Percentiles rank a stretch among this genome's conserved stretches.
Conservation (phyloP, 2,888 invertebrate genomes). For the Meta bourneti region DNA sequence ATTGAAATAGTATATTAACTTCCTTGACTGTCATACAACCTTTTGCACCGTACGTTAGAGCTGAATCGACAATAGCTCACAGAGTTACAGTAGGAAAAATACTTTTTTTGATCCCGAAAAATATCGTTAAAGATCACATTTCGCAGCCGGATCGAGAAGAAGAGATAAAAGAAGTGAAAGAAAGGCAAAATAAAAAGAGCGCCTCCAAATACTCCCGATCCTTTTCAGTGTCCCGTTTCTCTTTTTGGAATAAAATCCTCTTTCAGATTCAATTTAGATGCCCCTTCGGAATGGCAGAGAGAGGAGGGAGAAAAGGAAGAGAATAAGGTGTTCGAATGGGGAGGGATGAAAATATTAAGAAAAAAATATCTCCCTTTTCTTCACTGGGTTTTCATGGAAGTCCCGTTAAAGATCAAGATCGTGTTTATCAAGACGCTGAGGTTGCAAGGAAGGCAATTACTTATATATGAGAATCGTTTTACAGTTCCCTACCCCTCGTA, state of each 20-base stretch:
- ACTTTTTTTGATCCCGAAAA: background rate
- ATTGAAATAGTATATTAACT: slow-evolving; percentile 1
- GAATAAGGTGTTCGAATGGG: background rate
- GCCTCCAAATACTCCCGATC: slow-evolving; percentile 14
- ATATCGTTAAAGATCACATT: slow-evolving; percentile 56
- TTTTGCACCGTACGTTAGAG: slow-evolving; percentile 1
- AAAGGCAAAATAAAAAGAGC: slow-evolving; percentile 18
- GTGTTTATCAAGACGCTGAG: slow-evolving; percentile 19
- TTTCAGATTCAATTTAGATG: slow-evolving; percentile 72
- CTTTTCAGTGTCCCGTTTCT: slow-evolving; percentile 41
- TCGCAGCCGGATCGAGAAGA: slow-evolving; percentile 10
- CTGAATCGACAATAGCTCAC: slow-evolving; percentile 1
- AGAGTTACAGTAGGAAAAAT: background rate
- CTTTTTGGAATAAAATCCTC: slow-evolving; percentile 61
- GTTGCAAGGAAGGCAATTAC: slow-evolving; percentile 38
- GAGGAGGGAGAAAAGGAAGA: background rate
- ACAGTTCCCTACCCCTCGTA: background rate
- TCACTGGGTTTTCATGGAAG: background rate
- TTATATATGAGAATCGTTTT: slow-evolving; percentile 32
- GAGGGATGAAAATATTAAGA: background rate
- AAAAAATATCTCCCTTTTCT: slow-evolving; percentile 4
- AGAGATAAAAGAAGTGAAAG: slow-evolving; percentile 6
- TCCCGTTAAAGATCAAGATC: slow-evolving; percentile 32
- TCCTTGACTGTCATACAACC: background rate
- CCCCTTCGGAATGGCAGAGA: slow-evolving; percentile 39